A percentile compares a stretch with the other conserved stretches of the same genome.
Evolutionary conservation across 2,797 vertebrate genomes (phyloP).

Genomic region (Lindbergichthys nudifrons): DNA sequence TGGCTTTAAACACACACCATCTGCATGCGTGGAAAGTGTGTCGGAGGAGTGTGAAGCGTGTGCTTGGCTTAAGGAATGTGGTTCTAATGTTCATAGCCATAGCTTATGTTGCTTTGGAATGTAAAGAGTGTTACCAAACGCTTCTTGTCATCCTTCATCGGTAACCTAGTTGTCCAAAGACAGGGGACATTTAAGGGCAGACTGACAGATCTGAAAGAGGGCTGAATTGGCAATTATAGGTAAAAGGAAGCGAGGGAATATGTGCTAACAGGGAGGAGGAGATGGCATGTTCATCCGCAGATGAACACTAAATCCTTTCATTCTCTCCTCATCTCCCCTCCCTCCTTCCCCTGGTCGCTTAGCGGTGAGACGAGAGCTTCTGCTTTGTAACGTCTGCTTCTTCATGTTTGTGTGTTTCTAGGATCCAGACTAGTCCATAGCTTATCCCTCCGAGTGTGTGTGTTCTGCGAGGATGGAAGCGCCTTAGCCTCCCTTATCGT

Average conservation of each 20-base stretch:
- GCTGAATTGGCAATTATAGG: slow-evolving; percentile 72
- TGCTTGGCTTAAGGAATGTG: slow-evolving; percentile 70
- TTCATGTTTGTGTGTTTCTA: slow-evolving; percentile 71
- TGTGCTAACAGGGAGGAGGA: slow-evolving; percentile 74
- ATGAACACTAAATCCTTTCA: slow-evolving; percentile 78
- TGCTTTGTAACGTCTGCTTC: slow-evolving; percentile 75
- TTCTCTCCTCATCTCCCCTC: slow-evolving; percentile 56
- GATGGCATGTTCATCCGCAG: slow-evolving; percentile 74
- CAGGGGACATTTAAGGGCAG: slow-evolving; percentile 66
- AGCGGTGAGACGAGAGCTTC: slow-evolving; percentile 69
- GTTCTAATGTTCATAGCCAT: slow-evolving; percentile 74
- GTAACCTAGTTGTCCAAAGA: slow-evolving; percentile 69
- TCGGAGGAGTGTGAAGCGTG: slow-evolving; percentile 69
- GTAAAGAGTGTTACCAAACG: slow-evolving; percentile 73
- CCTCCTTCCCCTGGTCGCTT: slow-evolving; percentile 58
- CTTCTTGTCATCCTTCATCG: slow-evolving; percentile 63
- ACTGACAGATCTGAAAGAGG: slow-evolving; percentile 64
- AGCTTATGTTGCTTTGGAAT: slow-evolving; percentile 79
- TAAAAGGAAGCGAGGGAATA: slow-evolving; percentile 65
- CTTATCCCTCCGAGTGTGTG: slow-evolving; percentile 77
- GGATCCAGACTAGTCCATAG: slow-evolving; percentile 72
- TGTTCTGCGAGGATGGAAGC: slow-evolving; percentile 71
- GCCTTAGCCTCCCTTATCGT: slow-evolving; percentile 75
- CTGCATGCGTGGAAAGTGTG: slow-evolving; percentile 81
- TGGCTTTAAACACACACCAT: slow-evolving; percentile 84